Conservation (phyloP, 2,797 vertebrate species). For the Ambastaia sidthimunki region DNA sequence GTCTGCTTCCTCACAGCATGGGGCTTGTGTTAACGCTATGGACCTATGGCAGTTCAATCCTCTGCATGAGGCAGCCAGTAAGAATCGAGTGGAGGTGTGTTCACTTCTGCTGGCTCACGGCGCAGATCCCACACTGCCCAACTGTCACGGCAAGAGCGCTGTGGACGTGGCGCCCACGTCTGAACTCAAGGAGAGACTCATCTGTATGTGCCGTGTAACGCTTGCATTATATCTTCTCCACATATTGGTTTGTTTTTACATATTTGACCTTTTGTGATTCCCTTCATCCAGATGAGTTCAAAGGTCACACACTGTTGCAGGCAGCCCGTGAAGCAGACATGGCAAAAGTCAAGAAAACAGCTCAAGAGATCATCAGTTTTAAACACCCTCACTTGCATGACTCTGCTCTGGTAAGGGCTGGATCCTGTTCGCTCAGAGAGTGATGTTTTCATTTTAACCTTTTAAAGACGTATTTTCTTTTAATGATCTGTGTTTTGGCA, state of each 20-base stretch:
- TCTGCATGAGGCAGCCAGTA: slow-evolving; percentile 95
- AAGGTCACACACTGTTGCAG: slow-evolving; percentile 96
- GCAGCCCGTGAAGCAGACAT: slow-evolving; percentile 96
- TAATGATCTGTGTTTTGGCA: slow-evolving; percentile 14
- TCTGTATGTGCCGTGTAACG: slow-evolving; percentile 79
- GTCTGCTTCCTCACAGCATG: slow-evolving; percentile 79
- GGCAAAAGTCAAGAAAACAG: slow-evolving; percentile 96
- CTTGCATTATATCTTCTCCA: background rate
- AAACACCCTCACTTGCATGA: slow-evolving; percentile 98
- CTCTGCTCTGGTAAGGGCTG: slow-evolving; percentile 96
- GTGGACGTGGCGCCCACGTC: slow-evolving; percentile 96
- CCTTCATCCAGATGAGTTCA: slow-evolving; percentile 90
- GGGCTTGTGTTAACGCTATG: slow-evolving; percentile 98
- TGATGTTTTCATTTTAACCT: too few species aligned
- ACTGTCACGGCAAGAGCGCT: slow-evolving; percentile 96
- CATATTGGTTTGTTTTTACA: background rate
- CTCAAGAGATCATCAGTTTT: slow-evolving; percentile 97
- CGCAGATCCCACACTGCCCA: slow-evolving; percentile 92
- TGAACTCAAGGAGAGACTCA: slow-evolving; percentile 92
- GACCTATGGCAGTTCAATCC: slow-evolving; percentile 98
- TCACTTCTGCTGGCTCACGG: slow-evolving; percentile 94
- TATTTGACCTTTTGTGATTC: background rate
- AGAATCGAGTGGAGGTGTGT: slow-evolving; percentile 96
- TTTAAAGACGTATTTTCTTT: too few species aligned
- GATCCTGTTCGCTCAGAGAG: too few species aligned